Evolutionary conservation across 2,888 invertebrate genomes (phyloP), one percentile per base, ranked within the genome.

Genomic region (Sisyra terminalis): DNA sequence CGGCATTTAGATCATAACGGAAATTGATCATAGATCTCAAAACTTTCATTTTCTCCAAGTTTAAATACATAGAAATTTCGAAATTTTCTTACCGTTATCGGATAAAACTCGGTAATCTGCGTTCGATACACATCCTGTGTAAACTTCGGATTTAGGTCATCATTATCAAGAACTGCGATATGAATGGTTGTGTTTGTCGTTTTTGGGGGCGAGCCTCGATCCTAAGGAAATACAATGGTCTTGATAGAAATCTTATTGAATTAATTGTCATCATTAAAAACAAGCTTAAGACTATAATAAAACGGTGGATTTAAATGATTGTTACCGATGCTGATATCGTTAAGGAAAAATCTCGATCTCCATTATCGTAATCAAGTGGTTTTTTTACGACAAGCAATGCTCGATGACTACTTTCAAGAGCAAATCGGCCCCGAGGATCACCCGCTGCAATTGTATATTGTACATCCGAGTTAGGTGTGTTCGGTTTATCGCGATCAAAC

Each of bases 401-500:
- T 44, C 78, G 75, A 57, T 86, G 85, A 3, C 81, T 82, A 58
- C 78, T 81, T 56, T 87, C 88, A 39, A 88, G 60, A 0, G 77
- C 71, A 57, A 89, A 89, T 55, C 79, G 79, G 2, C 79, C 81
- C n/a, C 69, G 67, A 38, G 71, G 69, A 53, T 83, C 79, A 3
- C 82, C 82, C 15, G 71, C 70, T 9, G 72, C 67, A 55, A 88
- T 79, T 51, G 78, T 76, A 62, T 85, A 86, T 55, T 85, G 81
- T 16, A 88, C 74, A 51, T 87, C 86, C 0, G 87, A 87, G 63
- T 88, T 88, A 1, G 84, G 86, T 0, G 84, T 88, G 61, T 87
- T 86, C 0, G 87, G 87, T 58, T 86, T 86, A 59, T 88, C 88
- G 4, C 79, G 72, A 61, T 88, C 88, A 38, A 78, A 71, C 0